Base-by-base conservation (phyloP, 2,113 vertebrate genomes). In the Leptosomus discolor region DNA sequence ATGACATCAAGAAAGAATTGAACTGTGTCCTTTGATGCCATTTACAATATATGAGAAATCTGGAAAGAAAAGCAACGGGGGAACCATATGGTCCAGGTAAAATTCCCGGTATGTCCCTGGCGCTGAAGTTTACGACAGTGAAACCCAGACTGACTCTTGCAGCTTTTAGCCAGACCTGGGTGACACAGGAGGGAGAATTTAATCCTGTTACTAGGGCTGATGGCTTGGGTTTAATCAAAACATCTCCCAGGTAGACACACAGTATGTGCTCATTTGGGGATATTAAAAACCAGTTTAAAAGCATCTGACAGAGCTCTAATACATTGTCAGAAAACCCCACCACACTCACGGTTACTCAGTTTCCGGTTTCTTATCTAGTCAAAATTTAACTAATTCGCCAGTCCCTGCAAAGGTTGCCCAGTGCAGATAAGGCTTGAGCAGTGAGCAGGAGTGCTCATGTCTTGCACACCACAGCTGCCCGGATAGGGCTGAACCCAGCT, bases 311-410 rank as follows among this genome's bases (percentile, higher is more conserved):
- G 61, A 53, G 12, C 22, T 41, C 80, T 46, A 92, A 53, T 48
- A 51, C 16, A 12, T 39, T 79, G 36, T 29, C 27, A 92, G 80
- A 89, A 84, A 50, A 18, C 18, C 45, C 45, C 45, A 14, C 5
- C 57, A 24, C 18, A 6, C 12, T 70, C 23, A 18, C 1, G 0
- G 32, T 85, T 73, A 73, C 27, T 39, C 57, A 61, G 34, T 73
- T 76, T 93, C 69, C 0, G 0, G 1, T 85, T 83, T 85, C 58
- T 83, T 51, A 65, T 50, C 75, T 90, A 32, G 82, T 90, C 75
- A 94, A 90, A 95, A 53, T 88, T 71, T 92, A 93, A 73, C 70
- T 45, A 73, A 36, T 76, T 95, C 5, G 3, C 34, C 46, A 27
- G 48, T 53, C 23, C 36, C 48, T 68, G 30, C 41, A 32, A 79